Percentiles rank a stretch among this genome's conserved stretches.
Conservation (phyloP, 1,140 invertebrate species). For the Temnothorax longispinosus region DNA sequence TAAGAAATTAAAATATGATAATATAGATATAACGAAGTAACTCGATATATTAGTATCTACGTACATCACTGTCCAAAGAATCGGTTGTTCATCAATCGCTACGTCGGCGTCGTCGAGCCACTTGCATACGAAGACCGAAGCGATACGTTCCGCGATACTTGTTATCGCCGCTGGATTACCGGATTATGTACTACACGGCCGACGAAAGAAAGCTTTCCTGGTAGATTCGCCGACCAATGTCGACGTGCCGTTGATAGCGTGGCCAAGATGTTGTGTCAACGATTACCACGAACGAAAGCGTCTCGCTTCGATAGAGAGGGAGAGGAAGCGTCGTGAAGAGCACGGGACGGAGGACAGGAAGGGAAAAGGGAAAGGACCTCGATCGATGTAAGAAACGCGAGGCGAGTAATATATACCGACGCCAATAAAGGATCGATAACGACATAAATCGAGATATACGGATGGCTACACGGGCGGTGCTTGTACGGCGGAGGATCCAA, state of each 20-base stretch:
- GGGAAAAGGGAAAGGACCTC: constrained; percentile 29
- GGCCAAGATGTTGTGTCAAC: constrained; percentile 71
- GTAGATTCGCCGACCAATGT: not conserved
- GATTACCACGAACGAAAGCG: constrained; percentile 70
- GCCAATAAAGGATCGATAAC: constrained; percentile 85
- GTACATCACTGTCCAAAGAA: not conserved
- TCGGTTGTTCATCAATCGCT: constrained; percentile 2
- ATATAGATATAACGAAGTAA: not conserved
- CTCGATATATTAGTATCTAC: not conserved
- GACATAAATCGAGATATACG: constrained; percentile 85
- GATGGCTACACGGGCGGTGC: constrained; percentile 84
- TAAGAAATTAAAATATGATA: not conserved
- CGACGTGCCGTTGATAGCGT: constrained; percentile 64
- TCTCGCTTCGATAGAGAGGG: constrained; percentile 14
- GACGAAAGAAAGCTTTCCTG: not conserved
- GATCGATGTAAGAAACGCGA: constrained; percentile 69
- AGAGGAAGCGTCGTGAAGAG: not conserved
- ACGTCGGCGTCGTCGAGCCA: not conserved
- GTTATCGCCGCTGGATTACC: constrained; percentile 58
- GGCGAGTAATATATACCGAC: constrained; percentile 79
- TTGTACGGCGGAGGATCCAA: constrained; percentile 81
- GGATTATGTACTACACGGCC: constrained; percentile 20
- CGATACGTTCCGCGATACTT: not conserved
- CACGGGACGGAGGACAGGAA: not conserved
- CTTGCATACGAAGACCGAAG: not conserved